A percentile compares a stretch with the other conserved stretches of the same genome.
Conservation (phyloP, 1,140 invertebrate species). For the Phenacoccus solenopsis region DNA sequence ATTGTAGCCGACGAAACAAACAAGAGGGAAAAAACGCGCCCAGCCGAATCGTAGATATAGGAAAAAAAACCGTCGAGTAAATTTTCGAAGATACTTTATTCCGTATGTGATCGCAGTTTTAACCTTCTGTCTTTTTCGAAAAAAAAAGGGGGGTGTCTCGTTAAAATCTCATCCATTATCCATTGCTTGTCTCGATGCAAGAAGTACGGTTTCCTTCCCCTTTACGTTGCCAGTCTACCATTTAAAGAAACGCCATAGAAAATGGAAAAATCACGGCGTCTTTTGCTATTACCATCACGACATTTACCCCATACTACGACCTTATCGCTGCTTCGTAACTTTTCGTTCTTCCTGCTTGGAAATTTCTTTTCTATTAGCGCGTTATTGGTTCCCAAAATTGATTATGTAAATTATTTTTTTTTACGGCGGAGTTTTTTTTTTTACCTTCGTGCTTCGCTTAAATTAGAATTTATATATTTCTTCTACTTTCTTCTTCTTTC, state of each 20-base stretch:
- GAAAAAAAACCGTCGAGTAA: neutral
- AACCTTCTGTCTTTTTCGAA: slow-evolving; percentile 10
- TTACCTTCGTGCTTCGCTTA: too few relatives aligned
- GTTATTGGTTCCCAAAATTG: slow-evolving; percentile 15
- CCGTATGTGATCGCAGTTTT: slow-evolving; percentile 11
- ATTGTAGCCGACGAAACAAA: neutral
- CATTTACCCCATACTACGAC: slow-evolving; percentile 14
- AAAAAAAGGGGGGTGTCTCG: slow-evolving; percentile 7
- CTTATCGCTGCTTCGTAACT: slow-evolving; percentile 11
- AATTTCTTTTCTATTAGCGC: slow-evolving; percentile 7
- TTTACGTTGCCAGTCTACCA: neutral
- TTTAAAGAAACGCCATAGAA: slow-evolving; percentile 10
- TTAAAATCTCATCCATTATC: slow-evolving; percentile 18
- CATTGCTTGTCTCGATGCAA: neutral
- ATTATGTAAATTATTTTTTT: slow-evolving; percentile 4
- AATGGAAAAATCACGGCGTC: slow-evolving; percentile 14
- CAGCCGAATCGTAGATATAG: neutral
- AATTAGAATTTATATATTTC: neutral
- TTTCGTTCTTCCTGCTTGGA: neutral
- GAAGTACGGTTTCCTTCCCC: slow-evolving; percentile 9
- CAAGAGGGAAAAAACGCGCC: neutral
- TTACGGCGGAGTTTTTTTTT: neutral
- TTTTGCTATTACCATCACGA: slow-evolving; percentile 10
- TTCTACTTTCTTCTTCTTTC: neutral
- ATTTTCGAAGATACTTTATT: slow-evolving; percentile 1